Conservation (phyloP, 2,113 vertebrate species). For the Nipponia nippon region DNA sequence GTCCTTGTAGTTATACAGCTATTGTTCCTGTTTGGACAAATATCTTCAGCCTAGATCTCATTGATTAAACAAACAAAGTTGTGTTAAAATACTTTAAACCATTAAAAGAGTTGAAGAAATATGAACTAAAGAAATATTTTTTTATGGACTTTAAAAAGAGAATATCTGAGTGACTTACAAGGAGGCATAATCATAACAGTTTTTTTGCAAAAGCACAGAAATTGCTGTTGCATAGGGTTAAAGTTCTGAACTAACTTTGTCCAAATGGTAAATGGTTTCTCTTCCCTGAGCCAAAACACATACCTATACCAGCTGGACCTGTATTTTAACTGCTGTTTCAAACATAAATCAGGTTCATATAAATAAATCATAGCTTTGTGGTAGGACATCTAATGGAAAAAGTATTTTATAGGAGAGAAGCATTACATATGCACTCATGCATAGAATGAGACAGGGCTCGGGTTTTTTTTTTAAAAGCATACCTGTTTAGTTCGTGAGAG, state of each 20-base stretch:
- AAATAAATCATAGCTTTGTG: background rate
- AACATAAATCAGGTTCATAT: background rate
- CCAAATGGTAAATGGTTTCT: background rate
- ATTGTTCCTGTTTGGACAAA: background rate
- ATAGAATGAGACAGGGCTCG: background rate
- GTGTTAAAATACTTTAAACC: background rate
- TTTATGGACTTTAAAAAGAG: background rate
- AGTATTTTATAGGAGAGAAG: background rate
- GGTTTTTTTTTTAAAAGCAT: accelerated
- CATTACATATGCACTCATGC: background rate
- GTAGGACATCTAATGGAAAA: background rate
- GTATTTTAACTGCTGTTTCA: background rate
- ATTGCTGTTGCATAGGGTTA: background rate
- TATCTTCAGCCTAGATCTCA: background rate
- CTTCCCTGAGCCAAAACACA: background rate
- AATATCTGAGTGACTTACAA: background rate
- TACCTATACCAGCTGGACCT: background rate
- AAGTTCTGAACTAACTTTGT: background rate
- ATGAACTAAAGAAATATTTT: background rate
- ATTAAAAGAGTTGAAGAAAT: background rate
- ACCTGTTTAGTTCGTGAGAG: background rate
- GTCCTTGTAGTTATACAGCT: background rate
- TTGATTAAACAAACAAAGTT: background rate
- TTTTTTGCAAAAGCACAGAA: background rate
- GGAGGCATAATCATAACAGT: background rate